phyloP scores from a whole-genome alignment of 2,113 vertebrate genomes.

The Numenius arquata region DNA sequence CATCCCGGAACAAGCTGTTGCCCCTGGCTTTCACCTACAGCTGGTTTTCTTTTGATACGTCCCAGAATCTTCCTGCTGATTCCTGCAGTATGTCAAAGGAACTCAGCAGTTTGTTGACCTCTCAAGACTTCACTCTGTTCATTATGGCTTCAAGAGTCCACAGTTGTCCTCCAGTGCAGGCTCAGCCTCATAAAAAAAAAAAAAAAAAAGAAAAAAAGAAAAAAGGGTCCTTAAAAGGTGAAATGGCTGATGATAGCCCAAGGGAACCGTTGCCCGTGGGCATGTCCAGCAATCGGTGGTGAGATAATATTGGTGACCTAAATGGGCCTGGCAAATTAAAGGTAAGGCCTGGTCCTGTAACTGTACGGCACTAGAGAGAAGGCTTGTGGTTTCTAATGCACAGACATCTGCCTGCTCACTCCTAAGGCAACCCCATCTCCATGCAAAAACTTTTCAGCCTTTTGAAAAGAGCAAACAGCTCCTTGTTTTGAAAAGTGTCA shows the following conservation, averaged over 20 bases:
- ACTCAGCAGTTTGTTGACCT: slow-evolving; percentile 6
- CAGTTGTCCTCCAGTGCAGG: neutral
- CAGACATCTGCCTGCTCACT: neutral
- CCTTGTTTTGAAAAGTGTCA: neutral
- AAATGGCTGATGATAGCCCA: neutral
- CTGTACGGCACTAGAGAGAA: neutral
- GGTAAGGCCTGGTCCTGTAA: neutral
- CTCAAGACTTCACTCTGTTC: neutral
- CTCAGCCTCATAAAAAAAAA: neutral
- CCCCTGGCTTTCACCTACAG: neutral
- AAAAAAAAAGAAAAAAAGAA: neutral
- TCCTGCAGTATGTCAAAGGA: neutral
- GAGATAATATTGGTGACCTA: neutral
- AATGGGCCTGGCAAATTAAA: neutral
- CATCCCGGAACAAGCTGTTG: neutral
- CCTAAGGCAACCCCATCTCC: neutral
- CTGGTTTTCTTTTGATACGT: slow-evolving; percentile 8
- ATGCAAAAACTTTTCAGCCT: neutral
- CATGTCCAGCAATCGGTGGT: neutral
- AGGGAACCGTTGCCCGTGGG: neutral
- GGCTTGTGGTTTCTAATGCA: neutral
- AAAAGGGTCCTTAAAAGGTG: neutral
- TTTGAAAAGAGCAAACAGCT: neutral
- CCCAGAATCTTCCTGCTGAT: slow-evolving; percentile 16
- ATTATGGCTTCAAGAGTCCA: neutral